These are phyloP conservation scores for Carposina sasakii DNA, from an alignment of 1,140 invertebrate species.

Conservation along the genomic window DNA sequence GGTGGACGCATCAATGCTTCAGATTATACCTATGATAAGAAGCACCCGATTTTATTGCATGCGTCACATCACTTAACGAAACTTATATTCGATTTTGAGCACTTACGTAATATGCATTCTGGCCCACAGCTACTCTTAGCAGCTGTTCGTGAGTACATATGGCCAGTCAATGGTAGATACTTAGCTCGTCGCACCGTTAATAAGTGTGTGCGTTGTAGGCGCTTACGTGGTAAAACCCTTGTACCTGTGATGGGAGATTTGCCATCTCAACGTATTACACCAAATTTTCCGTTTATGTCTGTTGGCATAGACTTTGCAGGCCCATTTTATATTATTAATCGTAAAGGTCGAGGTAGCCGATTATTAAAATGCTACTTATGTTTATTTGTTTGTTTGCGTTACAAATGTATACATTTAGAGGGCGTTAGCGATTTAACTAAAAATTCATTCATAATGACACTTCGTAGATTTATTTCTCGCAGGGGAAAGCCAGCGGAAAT, in stretches of 20 bases:
- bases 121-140: too few species aligned
- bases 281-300: not conserved
- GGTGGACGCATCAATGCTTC: not conserved
- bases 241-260: not conserved
- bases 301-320: not conserved
- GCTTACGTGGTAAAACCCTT: not conserved
- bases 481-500: too few species aligned
- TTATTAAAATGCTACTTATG: too few species aligned
- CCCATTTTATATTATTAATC: not conserved
- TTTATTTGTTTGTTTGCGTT: too few species aligned
- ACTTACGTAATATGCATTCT: not conserved
- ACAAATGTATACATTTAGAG: too few species aligned
- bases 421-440: too few species aligned
- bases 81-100: not conserved
- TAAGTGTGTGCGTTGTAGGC: not conserved
- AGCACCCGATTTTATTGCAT: slow-evolving; percentile 2
- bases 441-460: too few species aligned
- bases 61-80: slow-evolving; percentile 1
- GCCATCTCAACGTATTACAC: not conserved
- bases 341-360: too few species aligned
- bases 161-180: too few species aligned
- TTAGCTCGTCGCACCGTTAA: not conserved
- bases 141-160: too few species aligned
- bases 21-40: slow-evolving; percentile 2
- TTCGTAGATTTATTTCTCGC: too few species aligned